Base-by-base conservation (phyloP, 2,797 vertebrate species). In the Sphaeramia orbicularis region DNA sequence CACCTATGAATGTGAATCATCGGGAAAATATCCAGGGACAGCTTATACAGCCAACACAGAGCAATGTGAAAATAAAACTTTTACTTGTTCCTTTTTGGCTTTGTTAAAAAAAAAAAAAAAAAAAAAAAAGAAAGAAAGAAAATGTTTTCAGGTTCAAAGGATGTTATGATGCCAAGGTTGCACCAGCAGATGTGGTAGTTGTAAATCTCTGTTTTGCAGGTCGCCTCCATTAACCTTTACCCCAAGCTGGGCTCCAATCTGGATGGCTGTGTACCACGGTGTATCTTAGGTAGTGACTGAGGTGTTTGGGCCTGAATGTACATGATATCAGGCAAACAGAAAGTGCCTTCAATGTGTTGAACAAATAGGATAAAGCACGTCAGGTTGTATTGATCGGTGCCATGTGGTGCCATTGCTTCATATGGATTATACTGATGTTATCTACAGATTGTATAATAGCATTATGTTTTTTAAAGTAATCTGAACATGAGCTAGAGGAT, bases 211-310 rank as follows among this genome's bases (percentile, higher is more conserved):
- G 65, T 85, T 84, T 84, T 74, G 78, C 80, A 83, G 86, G 88
- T 89, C 55, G 38, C 65, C 76, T 91, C 84, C 88, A 88, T 91
- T 93, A 92, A 93, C 92, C 90, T 92, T 89, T 87, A 88, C 89
- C 88, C 74, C 92, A 90, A 80, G 90, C 92, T 92, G 92, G 65
- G 87, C 72, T 81, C 83, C 92, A 94, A 94, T 94, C 93, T 94
- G 93, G 89, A 92, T 69, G 16, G 51, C 75, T 73, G 61, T 77
- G 73, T 84, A 90, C 51, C 67, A 78, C 71, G 74, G 38, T 68
- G 81, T 50, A 71, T 81, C 76, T 66, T 70, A 58, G 65, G 74
- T 69, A 72, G 67, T 27, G 13, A 68, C 66, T 69, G 65, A 78
- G 58, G 77, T 67, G 68, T 80, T 61, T 77, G 74, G 48, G 63